Evolutionary conservation across 2,888 invertebrate genomes (phyloP).

Genomic region (Lasioglossum oenotherae): DNA sequence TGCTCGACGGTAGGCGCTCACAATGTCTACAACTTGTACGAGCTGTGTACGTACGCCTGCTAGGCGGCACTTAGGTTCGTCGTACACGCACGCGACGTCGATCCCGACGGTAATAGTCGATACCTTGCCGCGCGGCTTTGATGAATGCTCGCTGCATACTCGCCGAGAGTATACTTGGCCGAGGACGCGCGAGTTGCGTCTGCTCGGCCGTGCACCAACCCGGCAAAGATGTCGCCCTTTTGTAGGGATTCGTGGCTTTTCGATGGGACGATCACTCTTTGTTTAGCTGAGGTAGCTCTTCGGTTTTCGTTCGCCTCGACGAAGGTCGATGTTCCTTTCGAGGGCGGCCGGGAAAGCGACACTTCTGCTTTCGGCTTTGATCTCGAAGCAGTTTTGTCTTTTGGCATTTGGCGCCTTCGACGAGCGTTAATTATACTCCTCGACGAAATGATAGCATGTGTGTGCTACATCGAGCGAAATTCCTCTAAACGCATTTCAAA

Average conservation of each 20-base stretch:
- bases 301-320: neutral
- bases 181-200: slow-evolving; percentile 2
- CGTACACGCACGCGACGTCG: neutral
- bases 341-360: neutral
- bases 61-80: slow-evolving; percentile 24
- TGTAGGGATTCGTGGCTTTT: neutral
- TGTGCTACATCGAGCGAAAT: no score
- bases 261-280: slow-evolving; percentile 6
- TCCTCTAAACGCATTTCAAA: no score
- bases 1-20: slow-evolving; percentile 38
- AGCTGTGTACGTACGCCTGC: slow-evolving; percentile 42
- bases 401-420: neutral
- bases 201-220: neutral
- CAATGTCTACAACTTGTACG: slow-evolving; percentile 41
- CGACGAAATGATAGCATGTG: no score
- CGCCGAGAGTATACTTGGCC: slow-evolving; percentile 1
- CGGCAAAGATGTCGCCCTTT: slow-evolving; percentile 10
- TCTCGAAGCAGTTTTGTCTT: neutral
- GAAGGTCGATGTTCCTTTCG: neutral
- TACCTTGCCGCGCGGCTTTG: neutral
- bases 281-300: neutral
- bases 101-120: slow-evolving; percentile 1
- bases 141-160: neutral
- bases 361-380: neutral
- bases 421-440: neutral